Percentiles rank a stretch among this genome's conserved stretches.
Conservation (phyloP, 2,113 vertebrate species). For the Protobothrops mucrosquamatus region DNA sequence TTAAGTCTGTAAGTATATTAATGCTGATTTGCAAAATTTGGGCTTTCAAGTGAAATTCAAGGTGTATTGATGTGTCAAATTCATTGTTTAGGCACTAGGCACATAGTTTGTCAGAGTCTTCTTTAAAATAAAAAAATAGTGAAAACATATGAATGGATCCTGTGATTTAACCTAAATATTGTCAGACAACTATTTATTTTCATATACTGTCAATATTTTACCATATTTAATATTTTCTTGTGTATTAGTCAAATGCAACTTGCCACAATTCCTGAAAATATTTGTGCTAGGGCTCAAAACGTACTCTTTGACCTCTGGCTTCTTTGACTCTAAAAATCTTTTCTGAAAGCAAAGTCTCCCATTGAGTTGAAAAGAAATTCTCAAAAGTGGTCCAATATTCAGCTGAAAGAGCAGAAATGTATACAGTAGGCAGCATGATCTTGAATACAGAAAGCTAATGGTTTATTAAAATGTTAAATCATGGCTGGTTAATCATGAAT, state of each 20-base stretch:
- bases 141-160: not conserved
- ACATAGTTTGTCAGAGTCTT: not conserved
- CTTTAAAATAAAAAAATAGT: not conserved
- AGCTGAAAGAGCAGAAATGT: not conserved
- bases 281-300: not conserved
- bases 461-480: too few species aligned
- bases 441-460: not conserved
- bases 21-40: not conserved
- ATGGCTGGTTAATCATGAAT: too few species aligned
- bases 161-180: too few species aligned
- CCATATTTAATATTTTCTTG: not conserved
- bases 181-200: not conserved
- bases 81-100: not conserved
- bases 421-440: not conserved
- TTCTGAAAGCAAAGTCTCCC: conserved; percentile 21
- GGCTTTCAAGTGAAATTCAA: not conserved
- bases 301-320: conserved; percentile 31
- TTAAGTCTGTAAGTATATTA: not conserved
- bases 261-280: not conserved
- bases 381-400: conserved; percentile 15
- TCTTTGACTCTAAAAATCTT: conserved; percentile 32
- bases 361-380: conserved; percentile 22
- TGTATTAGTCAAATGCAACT: not conserved
- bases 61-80: not conserved
- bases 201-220: not conserved